Conservation (phyloP, 2,888 invertebrate genomes). For the Habroteleia sp. region DNA sequence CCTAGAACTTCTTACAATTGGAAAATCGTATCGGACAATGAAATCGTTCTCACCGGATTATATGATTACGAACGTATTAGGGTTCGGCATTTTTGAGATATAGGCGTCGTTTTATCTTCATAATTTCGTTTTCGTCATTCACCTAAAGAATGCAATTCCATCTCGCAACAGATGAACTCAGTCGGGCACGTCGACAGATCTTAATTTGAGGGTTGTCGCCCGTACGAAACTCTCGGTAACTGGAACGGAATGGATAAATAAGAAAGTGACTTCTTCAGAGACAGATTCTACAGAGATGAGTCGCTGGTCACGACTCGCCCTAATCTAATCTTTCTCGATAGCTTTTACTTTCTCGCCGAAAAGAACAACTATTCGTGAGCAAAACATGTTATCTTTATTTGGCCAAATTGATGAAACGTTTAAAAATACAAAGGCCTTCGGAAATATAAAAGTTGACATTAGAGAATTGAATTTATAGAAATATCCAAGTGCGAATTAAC, state of each 20-base stretch:
- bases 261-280: constrained; percentile 23
- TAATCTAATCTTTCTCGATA: constrained; percentile 41
- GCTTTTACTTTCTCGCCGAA: constrained; percentile 27
- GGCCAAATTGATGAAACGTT: constrained; percentile 11
- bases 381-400: constrained; percentile 14
- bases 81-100: constrained; percentile 23
- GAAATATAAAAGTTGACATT: no score
- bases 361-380: constrained; percentile 18
- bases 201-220: constrained; percentile 10
- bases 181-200: constrained; percentile 18
- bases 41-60: constrained; percentile 51
- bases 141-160: constrained; percentile 6
- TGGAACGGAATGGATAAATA: constrained; percentile 42
- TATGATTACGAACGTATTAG: constrained; percentile 31
- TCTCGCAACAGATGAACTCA: no score
- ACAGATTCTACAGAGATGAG: constrained; percentile 11
- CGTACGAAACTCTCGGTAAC: constrained; percentile 34
- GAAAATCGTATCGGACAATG: constrained; percentile 51
- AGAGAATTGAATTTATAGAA: no score
- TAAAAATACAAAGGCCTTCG: neutral
- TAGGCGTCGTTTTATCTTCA: constrained; percentile 11
- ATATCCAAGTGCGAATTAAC: no score
- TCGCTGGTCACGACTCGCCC: constrained; percentile 34
- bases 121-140: constrained; percentile 6
- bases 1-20: constrained; percentile 33